phyloP scores from a whole-genome alignment of 2,888 invertebrate species.

The Gastracanthus pulcherrimus region DNA sequence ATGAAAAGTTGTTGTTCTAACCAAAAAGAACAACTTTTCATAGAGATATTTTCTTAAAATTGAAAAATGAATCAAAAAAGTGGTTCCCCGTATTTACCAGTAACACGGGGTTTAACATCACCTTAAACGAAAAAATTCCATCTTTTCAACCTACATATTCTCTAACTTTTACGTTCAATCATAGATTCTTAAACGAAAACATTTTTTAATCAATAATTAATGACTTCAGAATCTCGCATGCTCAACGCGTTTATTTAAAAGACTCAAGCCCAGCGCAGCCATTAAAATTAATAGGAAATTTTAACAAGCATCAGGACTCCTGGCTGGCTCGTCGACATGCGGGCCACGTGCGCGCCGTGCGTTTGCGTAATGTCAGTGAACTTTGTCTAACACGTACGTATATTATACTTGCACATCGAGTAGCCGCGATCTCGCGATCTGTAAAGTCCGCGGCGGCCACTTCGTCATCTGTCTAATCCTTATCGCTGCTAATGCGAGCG shows the following conservation, averaged over 20 bases:
- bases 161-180: too few species aligned
- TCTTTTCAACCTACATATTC: too few species aligned
- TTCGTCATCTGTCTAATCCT: constrained; percentile 30
- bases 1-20: too few species aligned
- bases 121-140: too few species aligned
- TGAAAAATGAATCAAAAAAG: too few species aligned
- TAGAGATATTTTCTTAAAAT: too few species aligned
- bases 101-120: too few species aligned
- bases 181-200: too few species aligned
- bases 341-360: neutral
- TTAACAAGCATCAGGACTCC: neutral
- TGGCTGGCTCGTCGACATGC: neutral
- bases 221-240: neutral
- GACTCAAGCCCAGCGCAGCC: neutral
- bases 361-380: constrained; percentile 42
- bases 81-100: too few species aligned
- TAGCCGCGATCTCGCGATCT: neutral
- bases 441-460: neutral
- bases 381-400: neutral
- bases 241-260: neutral
- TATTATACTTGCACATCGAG: neutral
- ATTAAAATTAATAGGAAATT: constrained; percentile 6
- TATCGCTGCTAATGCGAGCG: neutral
- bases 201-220: neutral
- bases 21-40: too few species aligned